phyloP scores from a whole-genome alignment of 1,140 invertebrate species.

The Lepidurus packardi region DNA sequence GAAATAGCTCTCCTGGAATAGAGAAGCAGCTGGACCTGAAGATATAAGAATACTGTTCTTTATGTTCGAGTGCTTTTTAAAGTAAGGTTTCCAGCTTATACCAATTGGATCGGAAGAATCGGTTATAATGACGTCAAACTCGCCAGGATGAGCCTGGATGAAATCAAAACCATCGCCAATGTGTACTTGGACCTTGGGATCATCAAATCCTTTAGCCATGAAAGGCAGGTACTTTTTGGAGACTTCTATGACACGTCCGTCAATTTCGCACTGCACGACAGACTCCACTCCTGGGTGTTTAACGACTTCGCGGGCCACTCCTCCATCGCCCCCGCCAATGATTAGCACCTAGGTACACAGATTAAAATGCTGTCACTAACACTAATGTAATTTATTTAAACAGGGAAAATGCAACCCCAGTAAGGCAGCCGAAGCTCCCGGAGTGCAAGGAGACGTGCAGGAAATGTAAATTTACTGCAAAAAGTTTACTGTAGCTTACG shows the following conservation, averaged over 20 bases:
- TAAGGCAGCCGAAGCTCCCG: too few relatives aligned
- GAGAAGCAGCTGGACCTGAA: slow-evolving; percentile 55
- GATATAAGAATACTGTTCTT: slow-evolving; percentile 19
- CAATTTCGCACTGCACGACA: slow-evolving; percentile 92
- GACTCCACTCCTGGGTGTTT: slow-evolving; percentile 85
- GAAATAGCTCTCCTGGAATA: slow-evolving; percentile 81
- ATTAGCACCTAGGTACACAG: slow-evolving; percentile 49
- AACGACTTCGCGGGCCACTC: slow-evolving; percentile 86
- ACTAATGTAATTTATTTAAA: too few relatives aligned
- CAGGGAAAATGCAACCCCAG: too few relatives aligned
- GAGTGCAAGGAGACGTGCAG: too few relatives aligned
- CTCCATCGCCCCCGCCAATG: slow-evolving; percentile 95
- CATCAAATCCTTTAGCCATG: slow-evolving; percentile 79
- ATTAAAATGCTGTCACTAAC: neutral
- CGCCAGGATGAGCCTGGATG: slow-evolving; percentile 72
- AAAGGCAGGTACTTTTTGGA: slow-evolving; percentile 84
- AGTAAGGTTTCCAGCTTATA: slow-evolving; percentile 39
- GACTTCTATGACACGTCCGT: slow-evolving; percentile 81
- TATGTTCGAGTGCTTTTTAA: neutral
- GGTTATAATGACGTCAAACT: slow-evolving; percentile 97
- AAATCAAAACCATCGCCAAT: slow-evolving; percentile 94
- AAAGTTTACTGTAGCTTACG: too few relatives aligned
- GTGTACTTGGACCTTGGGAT: slow-evolving; percentile 74
- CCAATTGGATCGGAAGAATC: slow-evolving; percentile 95
- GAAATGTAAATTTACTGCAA: too few relatives aligned